Evolutionary conservation across 2,888 invertebrate species (phyloP).

Genomic region (Euproctis similis): DNA sequence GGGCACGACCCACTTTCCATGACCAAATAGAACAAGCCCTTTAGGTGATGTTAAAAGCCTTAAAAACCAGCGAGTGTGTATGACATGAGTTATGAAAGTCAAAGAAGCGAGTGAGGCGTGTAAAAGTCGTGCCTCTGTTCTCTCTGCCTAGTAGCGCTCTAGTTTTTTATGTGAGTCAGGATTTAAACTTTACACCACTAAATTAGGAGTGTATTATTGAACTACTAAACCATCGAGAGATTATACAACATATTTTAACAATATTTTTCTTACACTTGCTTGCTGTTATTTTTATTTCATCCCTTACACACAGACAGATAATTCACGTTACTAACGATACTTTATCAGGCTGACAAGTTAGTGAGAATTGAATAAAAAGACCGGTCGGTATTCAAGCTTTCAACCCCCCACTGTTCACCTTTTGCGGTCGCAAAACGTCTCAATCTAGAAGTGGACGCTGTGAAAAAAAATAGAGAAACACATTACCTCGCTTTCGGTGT

Average conservation of each 20-base stretch:
- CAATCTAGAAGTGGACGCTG: constrained; percentile 45
- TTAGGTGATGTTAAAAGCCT: no score
- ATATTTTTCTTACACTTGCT: no score
- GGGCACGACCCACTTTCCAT: no score
- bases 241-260: constrained; percentile 12
- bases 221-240: constrained; percentile 11
- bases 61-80: no score
- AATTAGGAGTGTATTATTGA: no score
- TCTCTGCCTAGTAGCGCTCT: no score
- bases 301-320: constrained; percentile 28
- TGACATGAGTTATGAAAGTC: no score
- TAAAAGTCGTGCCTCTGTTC: no score
- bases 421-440: constrained; percentile 70
- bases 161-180: no score
- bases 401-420: constrained; percentile 55
- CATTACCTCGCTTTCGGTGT: constrained; percentile 32
- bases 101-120: no score
- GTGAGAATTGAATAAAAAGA: constrained; percentile 46
- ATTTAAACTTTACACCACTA: no score
- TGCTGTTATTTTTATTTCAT: constrained; percentile 23
- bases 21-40: no score
- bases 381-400: constrained; percentile 27
- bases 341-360: constrained; percentile 55
- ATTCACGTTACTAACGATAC: constrained; percentile 25
- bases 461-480: constrained; percentile 45